Conservation (phyloP, 2,113 vertebrate species). For the Piaya cayana region DNA sequence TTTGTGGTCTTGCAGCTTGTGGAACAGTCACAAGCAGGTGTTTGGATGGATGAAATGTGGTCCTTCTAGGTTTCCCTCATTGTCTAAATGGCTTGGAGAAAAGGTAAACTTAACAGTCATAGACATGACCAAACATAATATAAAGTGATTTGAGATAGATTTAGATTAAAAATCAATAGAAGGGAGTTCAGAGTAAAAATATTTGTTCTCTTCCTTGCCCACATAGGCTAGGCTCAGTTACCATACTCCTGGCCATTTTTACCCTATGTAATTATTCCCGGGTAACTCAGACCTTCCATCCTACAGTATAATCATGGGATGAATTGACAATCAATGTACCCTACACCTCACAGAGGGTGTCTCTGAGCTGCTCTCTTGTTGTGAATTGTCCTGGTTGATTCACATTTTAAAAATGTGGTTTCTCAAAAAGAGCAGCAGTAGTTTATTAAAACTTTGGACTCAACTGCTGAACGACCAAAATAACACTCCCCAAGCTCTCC, state of each 20-base stretch:
- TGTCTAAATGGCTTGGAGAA: neutral
- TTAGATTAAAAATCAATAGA: neutral
- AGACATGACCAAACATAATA: neutral
- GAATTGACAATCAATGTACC: neutral
- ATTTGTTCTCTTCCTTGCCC: neutral
- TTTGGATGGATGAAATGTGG: fast-evolving
- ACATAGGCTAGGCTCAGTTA: neutral
- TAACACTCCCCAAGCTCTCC: constrained; percentile 20
- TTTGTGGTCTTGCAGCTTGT: fast-evolving
- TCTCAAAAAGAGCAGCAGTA: constrained; percentile 29
- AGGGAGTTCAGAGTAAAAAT: neutral
- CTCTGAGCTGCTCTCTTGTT: neutral
- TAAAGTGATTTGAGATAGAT: neutral
- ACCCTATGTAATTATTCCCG: neutral
- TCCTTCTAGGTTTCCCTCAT: neutral
- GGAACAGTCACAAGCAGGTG: fast-evolving
- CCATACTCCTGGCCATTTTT: neutral
- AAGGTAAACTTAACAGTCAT: neutral
- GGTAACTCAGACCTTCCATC: neutral
- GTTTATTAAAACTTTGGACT: constrained; percentile 56
- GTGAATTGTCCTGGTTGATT: neutral
- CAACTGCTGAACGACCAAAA: constrained; percentile 1
- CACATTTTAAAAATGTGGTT: constrained; percentile 34
- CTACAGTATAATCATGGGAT: neutral
- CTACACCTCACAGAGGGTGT: neutral